These are phyloP conservation scores for Folsomia manolachei DNA, from an alignment of 2,888 invertebrate species.

Conservation along the genomic window DNA sequence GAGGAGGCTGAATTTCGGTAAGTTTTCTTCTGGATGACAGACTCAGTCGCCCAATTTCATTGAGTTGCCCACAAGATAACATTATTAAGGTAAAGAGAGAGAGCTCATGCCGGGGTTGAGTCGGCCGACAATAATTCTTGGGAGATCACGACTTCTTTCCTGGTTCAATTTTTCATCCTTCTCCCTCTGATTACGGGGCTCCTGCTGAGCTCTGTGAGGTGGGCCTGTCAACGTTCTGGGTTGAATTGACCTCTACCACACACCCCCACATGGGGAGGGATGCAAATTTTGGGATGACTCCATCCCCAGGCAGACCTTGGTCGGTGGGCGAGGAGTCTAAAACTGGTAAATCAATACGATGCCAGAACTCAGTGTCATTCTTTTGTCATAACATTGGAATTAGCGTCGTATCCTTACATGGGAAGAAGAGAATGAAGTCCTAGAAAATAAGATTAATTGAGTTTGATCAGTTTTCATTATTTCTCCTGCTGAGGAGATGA, in stretches of 20 bases:
- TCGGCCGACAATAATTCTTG: slow-evolving; percentile 34
- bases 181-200: slow-evolving; percentile 41
- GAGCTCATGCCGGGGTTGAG: slow-evolving; percentile 17
- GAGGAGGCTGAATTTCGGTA: neutral
- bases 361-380: too few species aligned
- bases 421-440: neutral
- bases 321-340: slow-evolving; percentile 34
- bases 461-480: slow-evolving; percentile 8
- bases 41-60: neutral
- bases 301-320: slow-evolving; percentile 33
- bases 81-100: neutral
- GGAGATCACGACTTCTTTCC: slow-evolving; percentile 43
- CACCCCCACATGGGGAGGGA: slow-evolving; percentile 37
- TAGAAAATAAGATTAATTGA: slow-evolving; percentile 12
- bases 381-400: slow-evolving; percentile 22
- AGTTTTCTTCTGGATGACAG: neutral
- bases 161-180: slow-evolving; percentile 50
- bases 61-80: neutral
- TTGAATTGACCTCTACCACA: slow-evolving; percentile 46
- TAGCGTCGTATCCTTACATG: slow-evolving; percentile 4
- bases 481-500: neutral
- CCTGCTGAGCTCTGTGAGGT: slow-evolving; percentile 51
- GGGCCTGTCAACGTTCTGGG: slow-evolving; percentile 50
- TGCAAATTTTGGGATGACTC: slow-evolving; percentile 43
- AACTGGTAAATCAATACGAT: slow-evolving; percentile 16